phyloP scores from a whole-genome alignment of 2,797 vertebrate genomes.

The Urosaurus nigricauda region DNA sequence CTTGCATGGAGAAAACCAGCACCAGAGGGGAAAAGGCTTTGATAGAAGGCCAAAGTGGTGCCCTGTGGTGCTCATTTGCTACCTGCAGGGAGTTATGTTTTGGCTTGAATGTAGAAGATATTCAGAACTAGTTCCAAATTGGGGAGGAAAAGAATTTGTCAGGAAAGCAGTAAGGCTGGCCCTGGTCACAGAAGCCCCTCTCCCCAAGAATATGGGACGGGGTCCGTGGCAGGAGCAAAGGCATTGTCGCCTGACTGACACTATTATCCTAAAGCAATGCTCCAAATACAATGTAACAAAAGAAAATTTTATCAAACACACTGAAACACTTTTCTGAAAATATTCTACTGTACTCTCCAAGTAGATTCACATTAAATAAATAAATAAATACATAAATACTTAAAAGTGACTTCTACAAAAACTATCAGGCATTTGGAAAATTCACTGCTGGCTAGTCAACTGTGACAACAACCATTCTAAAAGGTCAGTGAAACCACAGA shows the following conservation, averaged over 20 bases:
- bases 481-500: no score
- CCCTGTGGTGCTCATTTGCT: background rate
- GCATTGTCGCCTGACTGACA: no score
- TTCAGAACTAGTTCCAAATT: background rate
- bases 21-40: background rate
- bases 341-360: background rate
- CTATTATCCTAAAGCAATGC: background rate
- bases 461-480: background rate
- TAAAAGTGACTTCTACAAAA: constrained; percentile 19
- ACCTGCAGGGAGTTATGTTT: background rate
- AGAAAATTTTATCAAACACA: background rate
- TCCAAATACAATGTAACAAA: background rate
- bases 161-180: background rate
- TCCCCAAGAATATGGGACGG: background rate
- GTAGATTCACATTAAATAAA: constrained; percentile 3
- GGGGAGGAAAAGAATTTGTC: background rate
- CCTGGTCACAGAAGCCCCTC: background rate
- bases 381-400: constrained; percentile 66
- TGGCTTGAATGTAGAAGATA: no score
- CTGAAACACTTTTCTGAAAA: background rate
- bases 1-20: background rate
- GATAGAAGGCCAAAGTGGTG: no score
- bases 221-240: background rate
- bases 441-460: background rate
- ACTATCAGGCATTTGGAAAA: background rate